Percentiles rank a stretch among this genome's conserved stretches.
Evolutionary conservation across 2,113 vertebrate species (phyloP).

Genomic region (Asarcornis scutulata): DNA sequence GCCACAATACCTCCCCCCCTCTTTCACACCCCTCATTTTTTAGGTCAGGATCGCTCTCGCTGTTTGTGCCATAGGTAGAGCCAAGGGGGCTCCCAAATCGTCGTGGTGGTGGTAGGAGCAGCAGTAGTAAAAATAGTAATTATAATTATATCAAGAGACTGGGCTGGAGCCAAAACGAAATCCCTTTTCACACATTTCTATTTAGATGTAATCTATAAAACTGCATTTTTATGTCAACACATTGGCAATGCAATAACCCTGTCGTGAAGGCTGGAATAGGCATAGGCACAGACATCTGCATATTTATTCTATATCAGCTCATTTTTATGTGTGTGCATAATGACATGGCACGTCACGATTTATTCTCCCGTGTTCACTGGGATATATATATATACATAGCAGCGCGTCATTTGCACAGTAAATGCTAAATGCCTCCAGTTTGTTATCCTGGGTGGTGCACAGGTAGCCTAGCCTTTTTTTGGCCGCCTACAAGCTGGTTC

Average conservation of each 20-base stretch:
- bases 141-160: constrained; percentile 49
- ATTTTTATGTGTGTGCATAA: not conserved
- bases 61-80: not conserved
- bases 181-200: constrained; percentile 44
- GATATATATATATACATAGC: not conserved
- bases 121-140: constrained; percentile 55
- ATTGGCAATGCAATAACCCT: constrained; percentile 7
- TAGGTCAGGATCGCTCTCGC: not conserved
- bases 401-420: not conserved
- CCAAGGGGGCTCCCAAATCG: not conserved
- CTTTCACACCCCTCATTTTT: not conserved
- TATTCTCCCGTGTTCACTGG: not conserved
- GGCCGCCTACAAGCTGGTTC: not conserved
- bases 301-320: constrained; percentile 15
- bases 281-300: not conserved
- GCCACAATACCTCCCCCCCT: not conserved
- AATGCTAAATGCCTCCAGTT: not conserved
- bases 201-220: constrained; percentile 58
- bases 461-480: not conserved
- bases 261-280: not conserved
- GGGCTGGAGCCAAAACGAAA: constrained; percentile 50
- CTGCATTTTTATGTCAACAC: constrained; percentile 51
- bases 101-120: not conserved
- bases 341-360: not conserved
- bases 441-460: not conserved